Percentiles rank a stretch among this genome's conserved stretches.
These are phyloP conservation scores for Eutrigla gurnardus DNA, from an alignment of 2,797 vertebrate genomes.

Conservation along the genomic window DNA sequence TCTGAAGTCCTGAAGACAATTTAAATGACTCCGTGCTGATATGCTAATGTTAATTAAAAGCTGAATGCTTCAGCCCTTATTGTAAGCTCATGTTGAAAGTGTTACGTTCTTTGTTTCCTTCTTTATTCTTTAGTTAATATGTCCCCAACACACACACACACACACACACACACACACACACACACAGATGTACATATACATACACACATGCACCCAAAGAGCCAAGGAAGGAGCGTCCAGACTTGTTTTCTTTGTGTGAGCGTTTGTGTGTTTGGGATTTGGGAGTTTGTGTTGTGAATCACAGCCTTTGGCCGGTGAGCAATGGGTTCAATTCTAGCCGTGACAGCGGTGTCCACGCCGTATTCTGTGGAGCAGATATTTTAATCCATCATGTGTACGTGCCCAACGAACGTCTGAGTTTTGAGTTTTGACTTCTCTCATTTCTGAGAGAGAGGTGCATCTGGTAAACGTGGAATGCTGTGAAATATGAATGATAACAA, in stretches of 20 bases:
- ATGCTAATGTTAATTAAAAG: conserved; percentile 79
- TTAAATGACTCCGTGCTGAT: conserved; percentile 77
- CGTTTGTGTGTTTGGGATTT: conserved; percentile 26
- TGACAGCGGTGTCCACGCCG: conserved; percentile 70
- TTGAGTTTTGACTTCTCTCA: conserved; percentile 15
- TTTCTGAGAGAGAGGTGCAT: conserved; percentile 20
- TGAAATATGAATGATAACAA: background rate
- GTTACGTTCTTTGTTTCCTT: conserved; percentile 18
- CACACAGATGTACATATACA: background rate
- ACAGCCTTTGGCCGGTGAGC: conserved; percentile 71
- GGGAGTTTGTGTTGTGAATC: conserved; percentile 44
- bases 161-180: background rate
- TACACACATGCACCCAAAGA: background rate
- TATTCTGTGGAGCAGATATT: conserved; percentile 69
- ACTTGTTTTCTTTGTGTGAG: background rate
- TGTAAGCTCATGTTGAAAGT: conserved; percentile 64
- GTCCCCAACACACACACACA: conserved; percentile 21
- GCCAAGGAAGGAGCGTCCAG: background rate
- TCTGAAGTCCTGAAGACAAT: conserved; percentile 76
- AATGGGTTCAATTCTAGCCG: conserved; percentile 72
- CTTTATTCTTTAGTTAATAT: conserved; percentile 53
- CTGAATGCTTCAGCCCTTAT: conserved; percentile 67
- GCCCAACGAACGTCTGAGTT: conserved; percentile 23
- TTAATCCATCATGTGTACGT: conserved; percentile 73
- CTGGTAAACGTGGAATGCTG: conserved; percentile 7